Evolutionary conservation across 2,797 vertebrate genomes (phyloP).

Genomic region (Heteromormyrus szaboi): DNA sequence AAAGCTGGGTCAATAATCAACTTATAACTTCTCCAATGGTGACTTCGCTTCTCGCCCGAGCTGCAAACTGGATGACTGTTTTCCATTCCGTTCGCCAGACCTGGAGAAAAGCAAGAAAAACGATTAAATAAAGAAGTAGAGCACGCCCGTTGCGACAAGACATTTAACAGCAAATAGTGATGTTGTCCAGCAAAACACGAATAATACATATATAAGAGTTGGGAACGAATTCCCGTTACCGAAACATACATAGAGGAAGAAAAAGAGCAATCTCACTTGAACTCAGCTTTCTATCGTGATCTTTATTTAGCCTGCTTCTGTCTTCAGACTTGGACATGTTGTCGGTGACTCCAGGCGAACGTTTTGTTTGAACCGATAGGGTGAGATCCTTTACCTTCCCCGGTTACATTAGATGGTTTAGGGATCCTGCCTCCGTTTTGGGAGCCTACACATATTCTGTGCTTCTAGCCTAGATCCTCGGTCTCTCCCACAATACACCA

Average conservation of each 20-base stretch:
- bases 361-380: conserved; percentile 60
- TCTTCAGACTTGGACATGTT: conserved; percentile 85
- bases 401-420: conserved; percentile 78
- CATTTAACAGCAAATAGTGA: not conserved
- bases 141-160: not conserved
- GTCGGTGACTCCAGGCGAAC: conserved; percentile 59
- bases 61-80: conserved; percentile 72
- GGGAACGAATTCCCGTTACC: conserved; percentile 53
- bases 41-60: conserved; percentile 88
- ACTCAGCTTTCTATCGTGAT: conserved; percentile 90
- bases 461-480: conserved; percentile 78
- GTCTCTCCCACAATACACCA: conserved; percentile 98
- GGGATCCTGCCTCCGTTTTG: conserved; percentile 81
- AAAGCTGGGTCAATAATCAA: conserved; percentile 99
- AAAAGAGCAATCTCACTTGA: conserved; percentile 79
- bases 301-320: conserved; percentile 78
- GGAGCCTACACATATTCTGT: conserved; percentile 91
- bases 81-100: conserved; percentile 98
- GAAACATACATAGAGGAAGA: conserved; percentile 51
- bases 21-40: conserved; percentile 99
- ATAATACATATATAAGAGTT: conserved; percentile 32
- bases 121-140: not conserved
- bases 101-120: conserved; percentile 55
- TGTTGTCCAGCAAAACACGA: not conserved
- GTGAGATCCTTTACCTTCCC: conserved; percentile 70